Evolutionary conservation across 2,888 invertebrate species (phyloP).

Genomic region (Hoplodrina ambigua): DNA sequence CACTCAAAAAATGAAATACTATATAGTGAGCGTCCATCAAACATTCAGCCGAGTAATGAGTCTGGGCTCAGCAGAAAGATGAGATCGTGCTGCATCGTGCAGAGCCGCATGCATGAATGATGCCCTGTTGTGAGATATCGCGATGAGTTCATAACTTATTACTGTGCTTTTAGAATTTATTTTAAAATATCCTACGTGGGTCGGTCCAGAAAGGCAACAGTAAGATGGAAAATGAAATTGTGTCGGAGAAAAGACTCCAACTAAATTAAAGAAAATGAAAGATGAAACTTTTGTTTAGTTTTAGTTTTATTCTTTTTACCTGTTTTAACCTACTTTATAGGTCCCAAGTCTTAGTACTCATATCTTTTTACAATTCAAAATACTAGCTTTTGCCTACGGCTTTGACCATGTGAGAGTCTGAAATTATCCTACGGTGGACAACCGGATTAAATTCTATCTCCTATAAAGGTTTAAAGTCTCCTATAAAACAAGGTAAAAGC

Average conservation of each 20-base stretch:
- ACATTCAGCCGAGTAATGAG: slow-evolving; percentile 51
- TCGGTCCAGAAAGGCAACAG: not conserved
- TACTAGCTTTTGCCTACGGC: not conserved
- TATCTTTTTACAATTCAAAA: not conserved
- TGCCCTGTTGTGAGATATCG: slow-evolving; percentile 39
- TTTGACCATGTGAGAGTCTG: too few species aligned
- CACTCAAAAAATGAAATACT: slow-evolving; percentile 21
- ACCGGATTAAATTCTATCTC: too few species aligned
- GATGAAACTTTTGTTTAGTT: slow-evolving; percentile 18
- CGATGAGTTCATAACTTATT: slow-evolving; percentile 54
- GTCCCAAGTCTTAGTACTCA: not conserved
- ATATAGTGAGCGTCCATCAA: slow-evolving; percentile 33
- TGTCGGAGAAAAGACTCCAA: slow-evolving; percentile 15
- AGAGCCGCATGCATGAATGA: slow-evolving; percentile 47
- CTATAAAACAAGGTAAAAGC: too few species aligned
- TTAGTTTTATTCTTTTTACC: slow-evolving; percentile 7
- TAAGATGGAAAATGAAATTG: slow-evolving; percentile 35
- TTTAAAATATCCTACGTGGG: slow-evolving; percentile 32
- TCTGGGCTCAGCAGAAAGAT: slow-evolving; percentile 18
- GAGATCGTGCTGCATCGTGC: slow-evolving; percentile 26
- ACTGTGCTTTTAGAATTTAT: slow-evolving; percentile 36
- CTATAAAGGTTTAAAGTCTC: too few species aligned
- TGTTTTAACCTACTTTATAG: slow-evolving; percentile 2
- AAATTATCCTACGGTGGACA: too few species aligned
- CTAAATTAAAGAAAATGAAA: slow-evolving; percentile 27